Percentiles rank a stretch among this genome's conserved stretches.
Conservation (phyloP, 2,888 invertebrate genomes). For the Drosophila kambysellisi region DNA sequence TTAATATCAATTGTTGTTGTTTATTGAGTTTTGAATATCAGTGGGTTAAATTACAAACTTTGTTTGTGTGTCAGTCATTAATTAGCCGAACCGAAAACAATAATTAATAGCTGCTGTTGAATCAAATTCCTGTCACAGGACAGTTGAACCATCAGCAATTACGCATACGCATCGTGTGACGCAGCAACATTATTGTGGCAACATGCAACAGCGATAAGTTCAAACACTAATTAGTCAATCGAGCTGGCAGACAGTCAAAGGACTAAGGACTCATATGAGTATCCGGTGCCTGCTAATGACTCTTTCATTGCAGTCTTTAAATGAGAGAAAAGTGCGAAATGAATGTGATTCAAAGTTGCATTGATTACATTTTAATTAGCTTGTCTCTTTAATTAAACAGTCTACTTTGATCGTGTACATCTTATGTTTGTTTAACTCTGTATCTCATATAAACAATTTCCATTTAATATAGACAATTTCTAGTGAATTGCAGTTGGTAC, state of each 20-base stretch:
- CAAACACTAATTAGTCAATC: conserved; percentile 46
- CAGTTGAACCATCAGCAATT: conserved; percentile 15
- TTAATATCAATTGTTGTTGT: neutral
- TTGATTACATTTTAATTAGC: conserved; percentile 24
- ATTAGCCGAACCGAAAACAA: conserved; percentile 3
- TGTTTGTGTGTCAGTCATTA: neutral
- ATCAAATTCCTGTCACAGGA: conserved; percentile 14
- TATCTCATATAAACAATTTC: conserved; percentile 18
- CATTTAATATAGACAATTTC: conserved; percentile 33
- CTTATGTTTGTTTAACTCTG: neutral
- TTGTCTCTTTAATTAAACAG: conserved; percentile 10
- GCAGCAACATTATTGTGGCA: conserved; percentile 1
- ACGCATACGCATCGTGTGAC: conserved; percentile 52
- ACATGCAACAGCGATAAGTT: conserved; percentile 11
- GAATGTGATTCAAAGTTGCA: conserved; percentile 18
- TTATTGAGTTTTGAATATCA: neutral
- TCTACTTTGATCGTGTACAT: neutral
- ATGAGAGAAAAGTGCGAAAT: conserved; percentile 14
- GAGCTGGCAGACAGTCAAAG: conserved; percentile 2
- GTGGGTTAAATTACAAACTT: neutral
- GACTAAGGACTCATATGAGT: neutral
- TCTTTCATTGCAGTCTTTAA: conserved; percentile 39
- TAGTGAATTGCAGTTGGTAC: conserved; percentile 31
- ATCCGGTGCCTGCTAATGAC: conserved; percentile 29
- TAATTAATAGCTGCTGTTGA: conserved; percentile 12